Percentiles rank a stretch among this genome's conserved stretches.
phyloP scores from a whole-genome alignment of 1,140 invertebrate species.

The Brachionus calyciflorus region DNA sequence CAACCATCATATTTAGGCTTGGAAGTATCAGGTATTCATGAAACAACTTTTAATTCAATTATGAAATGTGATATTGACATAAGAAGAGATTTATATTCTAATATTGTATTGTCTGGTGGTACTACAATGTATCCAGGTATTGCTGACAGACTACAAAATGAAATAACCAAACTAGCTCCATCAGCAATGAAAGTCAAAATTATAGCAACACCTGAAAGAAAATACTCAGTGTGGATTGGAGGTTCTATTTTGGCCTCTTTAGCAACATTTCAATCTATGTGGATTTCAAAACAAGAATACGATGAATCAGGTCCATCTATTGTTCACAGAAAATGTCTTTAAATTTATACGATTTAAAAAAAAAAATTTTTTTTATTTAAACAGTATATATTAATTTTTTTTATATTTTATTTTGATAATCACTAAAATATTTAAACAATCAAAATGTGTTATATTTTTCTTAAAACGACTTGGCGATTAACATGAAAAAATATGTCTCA shows the following conservation, averaged over 20 bases:
- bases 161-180: conserved; percentile 64
- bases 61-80: conserved; percentile 63
- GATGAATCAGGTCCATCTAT: no score
- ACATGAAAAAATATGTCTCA: no score
- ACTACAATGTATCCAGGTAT: conserved; percentile 65
- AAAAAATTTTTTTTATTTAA: no score
- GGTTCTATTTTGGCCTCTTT: conserved; percentile 61
- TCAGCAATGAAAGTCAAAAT: conserved; percentile 61
- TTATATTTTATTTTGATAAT: no score
- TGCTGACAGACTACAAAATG: conserved; percentile 63
- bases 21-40: conserved; percentile 60
- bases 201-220: conserved; percentile 62
- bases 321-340: no score
- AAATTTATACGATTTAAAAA: no score
- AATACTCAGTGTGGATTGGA: conserved; percentile 61
- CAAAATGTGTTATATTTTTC: no score
- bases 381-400: no score
- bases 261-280: conserved; percentile 67
- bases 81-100: conserved; percentile 61
- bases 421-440: no score
- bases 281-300: conserved; percentile 93
- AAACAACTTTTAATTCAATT: conserved; percentile 60
- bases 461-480: no score
- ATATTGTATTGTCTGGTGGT: conserved; percentile 63
- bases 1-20: conserved; percentile 65